Evolutionary conservation across 2,113 vertebrate species (phyloP), one percentile per base, ranked within the genome.

Genomic region (Brienomyrus longianalis): DNA sequence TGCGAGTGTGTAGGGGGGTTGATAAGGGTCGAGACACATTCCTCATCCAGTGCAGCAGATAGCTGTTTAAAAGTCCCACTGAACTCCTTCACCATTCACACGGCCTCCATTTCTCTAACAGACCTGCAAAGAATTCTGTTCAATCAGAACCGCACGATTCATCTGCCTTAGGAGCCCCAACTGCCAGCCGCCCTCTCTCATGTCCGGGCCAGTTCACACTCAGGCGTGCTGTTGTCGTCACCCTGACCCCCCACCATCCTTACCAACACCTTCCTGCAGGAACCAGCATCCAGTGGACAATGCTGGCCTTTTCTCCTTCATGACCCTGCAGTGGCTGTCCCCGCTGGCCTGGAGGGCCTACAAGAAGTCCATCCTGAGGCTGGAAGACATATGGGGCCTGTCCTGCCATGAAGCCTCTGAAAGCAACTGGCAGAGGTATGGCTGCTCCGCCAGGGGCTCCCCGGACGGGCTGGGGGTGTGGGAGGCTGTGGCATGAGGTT

Each of bases 241-340:
- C 90, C 88, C 89, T 89, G 39, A 89, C 89, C 84, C 52, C 50
- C 90, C 23, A 21, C n/a, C 56, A 59, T 21, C 56, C 21, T 23
- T 23, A 7, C 21, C 56, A 8, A 6, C 7, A 9, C 35, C 35
- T 80, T 43, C 74, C 93, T 94, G 84, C 93, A 97, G 96, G 89
- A 95, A 97, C 91, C 96, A 95, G 92, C 96, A 97, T 94, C 96
- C 96, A n/a, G 95, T 97, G 83, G 96, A 97, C 93, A 97, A 97
- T 48, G 95, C 96, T 0, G 96, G 96, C 89, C 91, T 96, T 88
- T 96, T 97, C 93, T 97, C 96, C 91, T 97, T 96, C 91, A 96
- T 97, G 96, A 96, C 96, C 21, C 92, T 96, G 45, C 95, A 96
- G 70, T 97, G 96, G 96, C 95, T 97, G 88, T 94, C 96, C 59